Evolutionary conservation across 2,797 vertebrate genomes (phyloP).

Genomic region (Setipinna tenuifilis): DNA sequence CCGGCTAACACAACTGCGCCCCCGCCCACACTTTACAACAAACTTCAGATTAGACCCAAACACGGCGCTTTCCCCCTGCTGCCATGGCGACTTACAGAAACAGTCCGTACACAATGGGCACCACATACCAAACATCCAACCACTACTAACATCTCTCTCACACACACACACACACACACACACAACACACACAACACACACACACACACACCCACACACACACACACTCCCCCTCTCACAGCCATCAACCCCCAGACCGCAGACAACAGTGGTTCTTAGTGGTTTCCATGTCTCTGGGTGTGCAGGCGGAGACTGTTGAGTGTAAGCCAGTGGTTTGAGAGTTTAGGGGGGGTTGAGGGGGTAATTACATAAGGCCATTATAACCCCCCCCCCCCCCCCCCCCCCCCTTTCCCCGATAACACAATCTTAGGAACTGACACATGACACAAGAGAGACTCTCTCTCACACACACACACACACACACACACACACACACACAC

Average conservation of each 20-base stretch:
- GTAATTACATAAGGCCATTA: background rate
- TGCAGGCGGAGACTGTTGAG: background rate
- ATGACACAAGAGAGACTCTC: background rate
- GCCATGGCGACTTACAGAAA: conserved; percentile 59
- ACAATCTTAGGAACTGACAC: conserved; percentile 1
- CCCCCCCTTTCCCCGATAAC: conserved; percentile 33
- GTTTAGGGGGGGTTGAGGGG: background rate
- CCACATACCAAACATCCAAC: background rate
- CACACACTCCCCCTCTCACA: background rate
- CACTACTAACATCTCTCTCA: background rate
- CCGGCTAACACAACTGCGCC: conserved; percentile 44
- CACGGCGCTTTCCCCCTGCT: conserved; percentile 42
- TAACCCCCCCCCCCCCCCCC: background rate
- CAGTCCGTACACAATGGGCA: conserved; percentile 51
- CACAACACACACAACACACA: conserved; percentile 28
- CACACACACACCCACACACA: conserved; percentile 24
- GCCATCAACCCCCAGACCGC: background rate
- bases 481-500: conserved; percentile 27
- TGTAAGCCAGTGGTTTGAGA: background rate
- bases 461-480: background rate
- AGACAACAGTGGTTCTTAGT: conserved; percentile 66
- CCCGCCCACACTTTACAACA: conserved; percentile 56
- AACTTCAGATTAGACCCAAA: conserved; percentile 52
- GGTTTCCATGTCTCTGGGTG: conserved; percentile 29
- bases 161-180: background rate